A percentile compares a stretch with the other conserved stretches of the same genome.
Conservation (phyloP, 2,113 vertebrate genomes). For the Calyptommatus sinebrachiatus region DNA sequence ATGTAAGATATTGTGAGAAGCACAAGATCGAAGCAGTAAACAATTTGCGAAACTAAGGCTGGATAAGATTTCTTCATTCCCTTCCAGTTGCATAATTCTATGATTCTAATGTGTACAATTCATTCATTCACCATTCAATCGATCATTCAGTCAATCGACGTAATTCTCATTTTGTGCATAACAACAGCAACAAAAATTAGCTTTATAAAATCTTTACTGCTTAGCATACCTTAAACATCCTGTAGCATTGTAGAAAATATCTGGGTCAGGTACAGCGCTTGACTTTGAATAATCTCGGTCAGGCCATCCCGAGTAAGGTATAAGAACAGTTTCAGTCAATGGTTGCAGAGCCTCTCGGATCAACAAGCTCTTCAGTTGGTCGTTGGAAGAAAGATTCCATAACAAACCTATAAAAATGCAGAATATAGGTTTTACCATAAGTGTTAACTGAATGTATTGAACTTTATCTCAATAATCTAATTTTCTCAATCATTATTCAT, state of each 20-base stretch:
- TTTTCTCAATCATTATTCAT: neutral
- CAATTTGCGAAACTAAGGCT: no score
- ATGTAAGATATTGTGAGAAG: no score
- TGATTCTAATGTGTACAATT: no score
- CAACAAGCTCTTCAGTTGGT: constrained; percentile 84
- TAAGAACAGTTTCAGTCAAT: constrained; percentile 79
- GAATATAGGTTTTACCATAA: neutral
- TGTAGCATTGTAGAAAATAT: constrained; percentile 88
- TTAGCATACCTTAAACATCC: constrained; percentile 84
- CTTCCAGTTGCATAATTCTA: no score
- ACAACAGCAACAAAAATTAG: neutral
- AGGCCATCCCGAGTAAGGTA: constrained; percentile 88
- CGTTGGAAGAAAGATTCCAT: constrained; percentile 97
- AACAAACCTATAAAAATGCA: constrained; percentile 78
- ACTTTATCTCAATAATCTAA: neutral
- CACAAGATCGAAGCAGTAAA: no score
- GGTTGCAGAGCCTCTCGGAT: constrained; percentile 69
- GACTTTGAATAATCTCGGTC: constrained; percentile 90
- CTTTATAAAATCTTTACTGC: neutral
- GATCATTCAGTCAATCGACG: no score
- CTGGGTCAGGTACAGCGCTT: constrained; percentile 77
- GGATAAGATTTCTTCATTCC: no score
- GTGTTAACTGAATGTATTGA: neutral
- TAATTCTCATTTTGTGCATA: no score
- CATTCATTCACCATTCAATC: no score